phyloP scores from a whole-genome alignment of 2,888 invertebrate species.

The Endomychus coccineus region DNA sequence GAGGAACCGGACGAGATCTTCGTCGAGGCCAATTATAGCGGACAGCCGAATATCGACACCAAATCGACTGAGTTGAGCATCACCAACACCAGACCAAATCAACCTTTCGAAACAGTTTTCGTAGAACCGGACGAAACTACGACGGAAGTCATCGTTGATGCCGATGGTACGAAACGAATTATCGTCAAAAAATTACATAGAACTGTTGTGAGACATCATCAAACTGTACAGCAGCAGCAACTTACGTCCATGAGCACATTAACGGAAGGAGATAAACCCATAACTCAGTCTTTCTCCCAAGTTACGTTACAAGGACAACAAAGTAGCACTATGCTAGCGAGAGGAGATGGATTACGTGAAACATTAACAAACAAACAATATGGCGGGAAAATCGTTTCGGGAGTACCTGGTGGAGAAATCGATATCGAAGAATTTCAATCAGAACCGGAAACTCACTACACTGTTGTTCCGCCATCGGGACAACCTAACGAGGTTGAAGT shows the following conservation, averaged over 20 bases:
- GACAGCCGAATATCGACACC: constrained; percentile 44
- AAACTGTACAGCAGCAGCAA: constrained; percentile 57
- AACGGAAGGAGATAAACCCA: constrained; percentile 50
- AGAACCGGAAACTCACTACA: constrained; percentile 53
- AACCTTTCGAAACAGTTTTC: constrained; percentile 73
- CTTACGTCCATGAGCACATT: constrained; percentile 50
- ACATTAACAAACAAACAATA: constrained; percentile 56
- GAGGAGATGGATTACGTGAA: constrained; percentile 56
- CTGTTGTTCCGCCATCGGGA: constrained; percentile 51
- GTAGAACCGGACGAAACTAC: constrained; percentile 77
- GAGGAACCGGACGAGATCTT: constrained; percentile 49
- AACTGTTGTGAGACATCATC: constrained; percentile 59
- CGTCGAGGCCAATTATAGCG: constrained; percentile 66
- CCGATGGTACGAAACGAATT: constrained; percentile 74
- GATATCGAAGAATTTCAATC: constrained; percentile 60
- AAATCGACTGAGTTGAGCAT: constrained; percentile 64
- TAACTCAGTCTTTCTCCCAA: constrained; percentile 46
- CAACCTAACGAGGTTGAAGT: constrained; percentile 41
- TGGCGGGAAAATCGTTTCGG: constrained; percentile 56
- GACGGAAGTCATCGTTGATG: constrained; percentile 71
- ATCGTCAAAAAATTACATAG: constrained; percentile 67
- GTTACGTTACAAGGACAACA: constrained; percentile 61
- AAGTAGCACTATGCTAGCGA: constrained; percentile 51
- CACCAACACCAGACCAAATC: constrained; percentile 59
- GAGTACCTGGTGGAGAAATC: constrained; percentile 56